A percentile compares a stretch with the other conserved stretches of the same genome.
phyloP scores from a whole-genome alignment of 2,797 vertebrate genomes.

The Diplodus sargus region DNA sequence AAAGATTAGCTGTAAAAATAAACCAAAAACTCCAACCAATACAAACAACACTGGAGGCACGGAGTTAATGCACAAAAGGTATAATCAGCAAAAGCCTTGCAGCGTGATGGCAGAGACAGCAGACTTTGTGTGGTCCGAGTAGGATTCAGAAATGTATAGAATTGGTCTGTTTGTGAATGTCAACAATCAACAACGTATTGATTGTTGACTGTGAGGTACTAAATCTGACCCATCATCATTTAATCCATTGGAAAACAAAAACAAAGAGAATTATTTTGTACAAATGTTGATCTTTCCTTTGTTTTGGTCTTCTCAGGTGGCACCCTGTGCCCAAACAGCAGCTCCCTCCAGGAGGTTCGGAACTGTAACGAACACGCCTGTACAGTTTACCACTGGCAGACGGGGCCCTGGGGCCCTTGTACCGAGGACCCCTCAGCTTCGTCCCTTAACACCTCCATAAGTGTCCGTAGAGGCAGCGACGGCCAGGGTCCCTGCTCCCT shows the following conservation, averaged over 20 bases:
- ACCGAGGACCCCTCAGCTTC: slow-evolving; percentile 91
- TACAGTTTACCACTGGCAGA: slow-evolving; percentile 98
- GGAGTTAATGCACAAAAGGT: no score
- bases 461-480: slow-evolving; percentile 77
- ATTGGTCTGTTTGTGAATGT: no score
- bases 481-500: slow-evolving; percentile 87
- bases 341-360: slow-evolving; percentile 90
- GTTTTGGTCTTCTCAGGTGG: slow-evolving; percentile 83
- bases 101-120: no score
- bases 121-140: no score
- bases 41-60: no score
- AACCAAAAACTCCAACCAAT: no score
- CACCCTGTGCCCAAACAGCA: slow-evolving; percentile 91
- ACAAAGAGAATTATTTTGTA: not conserved
- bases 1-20: no score
- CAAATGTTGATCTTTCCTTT: not conserved
- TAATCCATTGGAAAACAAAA: not conserved
- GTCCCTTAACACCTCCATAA: slow-evolving; percentile 86
- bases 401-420: slow-evolving; percentile 93
- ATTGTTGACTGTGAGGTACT: no score
- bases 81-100: no score
- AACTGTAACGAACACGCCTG: slow-evolving; percentile 97
- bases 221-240: not conserved
- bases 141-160: no score
- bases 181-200: no score